Percentiles rank a stretch among this genome's conserved stretches.
Evolutionary conservation across 2,888 invertebrate genomes (phyloP).

Genomic region (Drosophila neonasuta): DNA sequence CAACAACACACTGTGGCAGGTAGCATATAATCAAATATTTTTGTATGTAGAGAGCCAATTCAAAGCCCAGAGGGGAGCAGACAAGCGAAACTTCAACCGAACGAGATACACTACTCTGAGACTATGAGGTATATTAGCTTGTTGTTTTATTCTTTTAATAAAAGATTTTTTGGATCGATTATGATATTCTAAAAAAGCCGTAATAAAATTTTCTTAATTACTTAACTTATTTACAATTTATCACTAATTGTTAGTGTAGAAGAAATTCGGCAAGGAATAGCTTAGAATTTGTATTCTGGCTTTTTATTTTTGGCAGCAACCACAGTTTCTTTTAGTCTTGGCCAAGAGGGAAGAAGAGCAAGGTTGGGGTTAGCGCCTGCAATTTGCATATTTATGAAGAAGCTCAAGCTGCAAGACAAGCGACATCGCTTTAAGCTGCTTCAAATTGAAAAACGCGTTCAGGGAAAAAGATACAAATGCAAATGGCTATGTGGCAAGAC

Average conservation of each 20-base stretch:
- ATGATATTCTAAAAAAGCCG: background rate
- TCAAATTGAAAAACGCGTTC: constrained; percentile 76
- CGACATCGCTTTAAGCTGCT: constrained; percentile 69
- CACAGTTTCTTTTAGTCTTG: constrained; percentile 36
- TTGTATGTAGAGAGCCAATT: constrained; percentile 13
- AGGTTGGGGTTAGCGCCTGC: constrained; percentile 16
- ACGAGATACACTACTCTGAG: background rate
- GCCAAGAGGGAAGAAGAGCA: background rate
- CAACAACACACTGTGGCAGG: constrained; percentile 22
- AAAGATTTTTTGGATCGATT: background rate
- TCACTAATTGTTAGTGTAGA: background rate
- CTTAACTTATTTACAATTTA: background rate
- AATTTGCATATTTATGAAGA: constrained; percentile 80
- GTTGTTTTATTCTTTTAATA: too few relatives aligned
- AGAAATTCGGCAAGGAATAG: background rate
- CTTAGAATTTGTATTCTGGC: background rate
- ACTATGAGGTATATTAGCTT: too few relatives aligned
- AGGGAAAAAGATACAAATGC: constrained; percentile 67
- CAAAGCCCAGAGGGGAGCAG: constrained; percentile 36
- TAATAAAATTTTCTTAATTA: background rate
- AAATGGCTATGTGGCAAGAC: constrained; percentile 49
- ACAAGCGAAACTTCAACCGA: constrained; percentile 2
- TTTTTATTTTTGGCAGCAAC: constrained; percentile 34
- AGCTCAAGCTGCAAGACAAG: constrained; percentile 53
- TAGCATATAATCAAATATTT: constrained; percentile 73